Percentiles rank a stretch among this genome's conserved stretches.
Evolutionary conservation across 2,888 invertebrate species (phyloP).

Genomic region (Pomacea canaliculata): DNA sequence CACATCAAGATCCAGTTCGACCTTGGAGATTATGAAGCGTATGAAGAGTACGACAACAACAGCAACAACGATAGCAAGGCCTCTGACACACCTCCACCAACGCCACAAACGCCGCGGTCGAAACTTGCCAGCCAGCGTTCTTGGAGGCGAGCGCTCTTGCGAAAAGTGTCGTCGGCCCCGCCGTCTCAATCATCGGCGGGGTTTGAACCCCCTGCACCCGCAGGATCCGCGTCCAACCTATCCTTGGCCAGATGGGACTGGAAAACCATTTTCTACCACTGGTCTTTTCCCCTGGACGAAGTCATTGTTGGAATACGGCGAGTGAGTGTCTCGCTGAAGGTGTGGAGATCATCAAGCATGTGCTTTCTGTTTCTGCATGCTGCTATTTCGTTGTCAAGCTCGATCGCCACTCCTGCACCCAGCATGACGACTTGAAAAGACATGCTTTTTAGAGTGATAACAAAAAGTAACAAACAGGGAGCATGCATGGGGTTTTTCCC

Average conservation of each 20-base stretch:
- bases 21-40: constrained; percentile 18
- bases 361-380: not conserved
- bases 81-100: constrained; percentile 5
- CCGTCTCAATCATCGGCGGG: constrained; percentile 1
- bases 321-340: constrained; percentile 27
- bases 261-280: constrained; percentile 37
- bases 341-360: not conserved
- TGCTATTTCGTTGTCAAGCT: not conserved
- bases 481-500: no score
- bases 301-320: constrained; percentile 30
- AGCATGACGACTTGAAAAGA: no score
- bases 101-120: not conserved
- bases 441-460: no score
- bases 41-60: constrained; percentile 22
- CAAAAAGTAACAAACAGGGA: no score
- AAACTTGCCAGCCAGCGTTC: not conserved
- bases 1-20: constrained; percentile 11
- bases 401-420: not conserved
- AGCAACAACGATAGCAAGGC: not conserved
- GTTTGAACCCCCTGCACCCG: not conserved
- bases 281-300: constrained; percentile 35
- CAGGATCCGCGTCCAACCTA: constrained; percentile 16
- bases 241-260: constrained; percentile 35
- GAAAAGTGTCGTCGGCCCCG: not conserved
- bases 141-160: not conserved